A percentile compares a stretch with the other conserved stretches of the same genome.
Conservation (phyloP, 2,797 vertebrate species). For the Myotis daubentonii region DNA sequence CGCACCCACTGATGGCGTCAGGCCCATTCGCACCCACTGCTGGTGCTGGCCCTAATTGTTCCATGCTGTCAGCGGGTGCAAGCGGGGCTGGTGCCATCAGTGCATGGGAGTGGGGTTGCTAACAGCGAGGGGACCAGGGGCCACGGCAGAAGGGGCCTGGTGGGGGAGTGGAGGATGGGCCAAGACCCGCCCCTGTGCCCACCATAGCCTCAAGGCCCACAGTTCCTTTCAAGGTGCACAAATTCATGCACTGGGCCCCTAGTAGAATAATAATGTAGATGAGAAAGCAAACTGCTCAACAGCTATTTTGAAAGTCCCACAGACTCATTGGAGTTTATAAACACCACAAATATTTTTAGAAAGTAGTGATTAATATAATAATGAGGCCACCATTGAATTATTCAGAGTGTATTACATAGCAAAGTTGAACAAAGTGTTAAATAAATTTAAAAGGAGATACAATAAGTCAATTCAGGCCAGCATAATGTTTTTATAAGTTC, state of each 20-base stretch:
- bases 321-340: background rate
- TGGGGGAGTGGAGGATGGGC: too few species aligned
- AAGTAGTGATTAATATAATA: conserved; percentile 20
- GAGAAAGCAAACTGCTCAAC: background rate
- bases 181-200: too few species aligned
- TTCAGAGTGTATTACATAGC: background rate
- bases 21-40: too few species aligned
- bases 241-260: too few species aligned
- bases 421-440: conserved; percentile 20
- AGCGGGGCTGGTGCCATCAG: too few species aligned
- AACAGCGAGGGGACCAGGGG: too few species aligned
- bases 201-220: too few species aligned
- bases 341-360: conserved; percentile 31
- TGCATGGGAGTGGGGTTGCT: too few species aligned
- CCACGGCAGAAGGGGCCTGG: too few species aligned
- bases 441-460: conserved; percentile 23
- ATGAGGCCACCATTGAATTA: conserved; percentile 41
- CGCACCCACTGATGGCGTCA: too few species aligned
- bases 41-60: too few species aligned
- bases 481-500: conserved; percentile 25
- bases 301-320: conserved; percentile 10
- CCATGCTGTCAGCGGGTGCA: rapidly evolving
- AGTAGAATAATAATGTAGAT: background rate
- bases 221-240: too few species aligned
- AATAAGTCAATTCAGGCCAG: background rate